phyloP scores from a whole-genome alignment of 2,113 vertebrate genomes.

The Microcebus tavaratra region DNA sequence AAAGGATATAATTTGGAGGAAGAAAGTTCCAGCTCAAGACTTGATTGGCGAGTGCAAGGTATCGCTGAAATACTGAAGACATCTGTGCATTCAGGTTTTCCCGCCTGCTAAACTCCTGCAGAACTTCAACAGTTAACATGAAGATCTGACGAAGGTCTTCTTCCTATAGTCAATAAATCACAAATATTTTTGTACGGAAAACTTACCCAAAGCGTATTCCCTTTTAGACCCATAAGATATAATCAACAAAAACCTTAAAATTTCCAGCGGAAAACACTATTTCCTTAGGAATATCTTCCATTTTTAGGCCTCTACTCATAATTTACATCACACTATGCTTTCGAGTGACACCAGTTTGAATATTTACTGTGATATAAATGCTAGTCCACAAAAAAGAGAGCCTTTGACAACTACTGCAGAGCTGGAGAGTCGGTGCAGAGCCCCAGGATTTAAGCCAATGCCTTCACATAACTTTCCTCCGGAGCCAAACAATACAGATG shows the following conservation, averaged over 20 bases:
- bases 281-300: slow-evolving; percentile 60
- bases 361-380: neutral
- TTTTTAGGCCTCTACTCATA: neutral
- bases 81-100: slow-evolving; percentile 97
- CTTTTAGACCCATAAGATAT: slow-evolving; percentile 33
- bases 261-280: slow-evolving; percentile 16
- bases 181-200: slow-evolving; percentile 24
- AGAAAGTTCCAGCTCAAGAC: slow-evolving; percentile 99
- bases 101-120: slow-evolving; percentile 97
- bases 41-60: slow-evolving; percentile 97
- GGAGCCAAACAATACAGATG: slow-evolving; percentile 84
- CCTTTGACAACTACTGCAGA: neutral
- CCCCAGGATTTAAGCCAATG: slow-evolving; percentile 76
- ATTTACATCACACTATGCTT: slow-evolving; percentile 10
- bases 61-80: slow-evolving; percentile 99
- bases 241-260: slow-evolving; percentile 58
- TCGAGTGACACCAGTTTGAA: neutral
- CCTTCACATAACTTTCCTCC: slow-evolving; percentile 80
- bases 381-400: neutral
- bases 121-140: slow-evolving; percentile 96
- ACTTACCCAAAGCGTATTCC: neutral
- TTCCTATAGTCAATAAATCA: slow-evolving; percentile 86
- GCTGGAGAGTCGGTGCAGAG: slow-evolving; percentile 57
- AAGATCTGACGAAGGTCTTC: slow-evolving; percentile 97
- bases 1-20: slow-evolving; percentile 99